A percentile compares a stretch with the other conserved stretches of the same genome.
Conservation (phyloP, 2,113 vertebrate genomes). For the Prinia subflava region DNA sequence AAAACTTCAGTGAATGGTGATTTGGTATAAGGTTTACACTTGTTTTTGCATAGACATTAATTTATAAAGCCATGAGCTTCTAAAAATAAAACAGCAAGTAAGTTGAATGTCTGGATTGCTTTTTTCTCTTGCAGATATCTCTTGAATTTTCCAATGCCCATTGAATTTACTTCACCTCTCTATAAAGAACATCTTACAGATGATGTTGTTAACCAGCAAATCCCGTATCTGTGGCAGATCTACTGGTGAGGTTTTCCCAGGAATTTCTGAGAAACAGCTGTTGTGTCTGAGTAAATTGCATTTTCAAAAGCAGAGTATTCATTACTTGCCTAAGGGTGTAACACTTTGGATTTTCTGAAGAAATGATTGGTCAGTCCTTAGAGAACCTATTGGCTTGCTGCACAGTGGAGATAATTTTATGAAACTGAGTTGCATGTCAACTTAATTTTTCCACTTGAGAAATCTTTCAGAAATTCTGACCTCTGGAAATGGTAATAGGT, state of each 20-base stretch:
- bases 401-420: not conserved
- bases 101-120: not conserved
- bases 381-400: not conserved
- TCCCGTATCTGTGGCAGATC: constrained; percentile 86
- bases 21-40: not conserved
- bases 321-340: not conserved
- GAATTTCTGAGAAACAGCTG: not conserved
- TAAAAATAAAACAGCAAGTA: not conserved
- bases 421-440: not conserved
- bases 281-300: not conserved
- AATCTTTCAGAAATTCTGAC: not conserved
- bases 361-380: not conserved
- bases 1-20: not conserved
- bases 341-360: not conserved
- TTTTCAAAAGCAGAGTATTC: not conserved
- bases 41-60: not conserved
- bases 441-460: not conserved
- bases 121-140: constrained; percentile 75
- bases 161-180: constrained; percentile 75
- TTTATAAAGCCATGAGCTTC: not conserved
- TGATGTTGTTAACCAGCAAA: constrained; percentile 79
- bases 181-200: constrained; percentile 80
- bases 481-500: not conserved
- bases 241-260: constrained; percentile 83
- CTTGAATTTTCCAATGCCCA: constrained; percentile 82